Base-by-base conservation (phyloP, 2,797 vertebrate species). In the Gila robusta region DNA sequence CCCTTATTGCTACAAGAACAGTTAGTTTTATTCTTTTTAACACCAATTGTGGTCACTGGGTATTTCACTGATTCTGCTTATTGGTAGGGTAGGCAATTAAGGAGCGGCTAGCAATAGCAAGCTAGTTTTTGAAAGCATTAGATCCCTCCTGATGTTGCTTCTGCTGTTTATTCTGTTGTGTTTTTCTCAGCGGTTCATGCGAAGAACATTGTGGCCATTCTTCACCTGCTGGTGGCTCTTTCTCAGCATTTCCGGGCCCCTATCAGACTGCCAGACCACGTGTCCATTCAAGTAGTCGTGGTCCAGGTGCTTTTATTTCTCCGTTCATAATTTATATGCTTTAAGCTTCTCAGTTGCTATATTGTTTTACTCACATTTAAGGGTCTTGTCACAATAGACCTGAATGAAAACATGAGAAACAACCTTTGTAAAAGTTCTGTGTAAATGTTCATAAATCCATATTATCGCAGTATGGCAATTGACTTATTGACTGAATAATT, bases 191-290 rank as follows among this genome's bases (percentile, higher is more conserved):
- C 97, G 85, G 97, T 99, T 90, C 98, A 99, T 84, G 97, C 97
- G 39, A 99, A 99, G 94, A 99, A 97, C 78, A 96, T 99, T 0
- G 98, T 99, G 6, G 98, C 98, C 86, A 99, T 99, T 89, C 95
- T 99, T 59, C 98, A 99, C 91, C 96, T 99, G 89, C 93, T 99
- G 92, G 98, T 99, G 89, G 97, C 98, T 0, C 93, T 99, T 59
- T 98, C 98, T 0, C 98, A 99, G 81, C 98, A 99, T 93, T 99
- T 99, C 92, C 95, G 98, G 90, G 98, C 98, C 6, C 98, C 98
- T 0, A 97, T 99, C 92, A 95, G 98, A 91, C 95, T 99, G 85
- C 98, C 98, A 1, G 98, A 99, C 90, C 98, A 99, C 0, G 98
- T 99, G 90, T 98, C 98, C 35, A 97, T 99, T 91, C 98, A 98